phyloP scores from a whole-genome alignment of 1,140 invertebrate genomes.

The Neodiprion lecontei region DNA sequence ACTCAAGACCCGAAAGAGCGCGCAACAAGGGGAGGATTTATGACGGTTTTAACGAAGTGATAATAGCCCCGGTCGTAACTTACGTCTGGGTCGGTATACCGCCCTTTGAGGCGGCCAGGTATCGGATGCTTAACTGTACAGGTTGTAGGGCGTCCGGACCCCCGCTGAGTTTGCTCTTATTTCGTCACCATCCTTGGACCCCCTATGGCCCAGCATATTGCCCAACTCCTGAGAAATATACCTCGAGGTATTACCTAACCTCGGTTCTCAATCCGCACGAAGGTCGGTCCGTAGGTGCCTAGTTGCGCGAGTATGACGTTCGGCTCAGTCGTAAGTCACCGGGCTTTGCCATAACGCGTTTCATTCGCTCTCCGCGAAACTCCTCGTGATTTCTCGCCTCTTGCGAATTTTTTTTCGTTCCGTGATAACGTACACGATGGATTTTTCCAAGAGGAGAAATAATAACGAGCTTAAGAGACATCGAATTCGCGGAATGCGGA shows the following conservation, averaged over 20 bases:
- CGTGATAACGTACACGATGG: no score
- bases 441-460: no score
- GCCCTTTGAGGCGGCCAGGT: constrained; percentile 29
- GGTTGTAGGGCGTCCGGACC: constrained; percentile 34
- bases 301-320: not conserved
- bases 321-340: not conserved
- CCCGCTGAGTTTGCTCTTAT: constrained; percentile 46
- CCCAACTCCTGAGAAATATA: constrained; percentile 35
- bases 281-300: not conserved
- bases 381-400: no score
- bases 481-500: no score
- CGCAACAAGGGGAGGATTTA: constrained; percentile 45
- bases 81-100: constrained; percentile 33
- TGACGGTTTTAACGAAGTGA: constrained; percentile 52
- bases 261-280: not conserved
- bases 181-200: constrained; percentile 33
- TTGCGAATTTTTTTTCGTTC: no score
- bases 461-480: no score
- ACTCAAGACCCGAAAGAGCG: not conserved
- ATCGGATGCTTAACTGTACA: constrained; percentile 38
- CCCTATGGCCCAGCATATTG: constrained; percentile 30
- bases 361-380: no score
- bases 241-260: constrained; percentile 36
- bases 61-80: constrained; percentile 53
- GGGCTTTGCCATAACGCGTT: no score